Conservation (phyloP, 1,140 invertebrate species). For the Gonioctena quinquepunctata region DNA sequence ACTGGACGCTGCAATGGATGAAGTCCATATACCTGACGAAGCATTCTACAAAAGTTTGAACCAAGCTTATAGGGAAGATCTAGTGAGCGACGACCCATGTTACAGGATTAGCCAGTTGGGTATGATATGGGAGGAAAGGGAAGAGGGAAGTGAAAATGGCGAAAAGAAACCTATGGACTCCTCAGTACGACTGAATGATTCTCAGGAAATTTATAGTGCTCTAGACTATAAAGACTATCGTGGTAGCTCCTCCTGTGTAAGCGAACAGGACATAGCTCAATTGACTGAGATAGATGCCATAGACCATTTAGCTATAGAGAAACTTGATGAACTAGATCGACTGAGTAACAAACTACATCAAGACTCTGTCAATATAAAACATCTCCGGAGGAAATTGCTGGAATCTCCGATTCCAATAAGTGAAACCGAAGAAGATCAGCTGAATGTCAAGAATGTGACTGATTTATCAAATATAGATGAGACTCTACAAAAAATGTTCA, state of each 20-base stretch:
- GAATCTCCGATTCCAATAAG: constrained; percentile 57
- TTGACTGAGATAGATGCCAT: constrained; percentile 73
- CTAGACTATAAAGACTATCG: constrained; percentile 80
- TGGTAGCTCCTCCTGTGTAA: constrained; percentile 73
- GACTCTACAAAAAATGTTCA: constrained; percentile 69
- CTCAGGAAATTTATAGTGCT: constrained; percentile 73
- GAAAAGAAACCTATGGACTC: constrained; percentile 57
- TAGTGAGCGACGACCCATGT: constrained; percentile 65
- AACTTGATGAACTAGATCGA: constrained; percentile 77
- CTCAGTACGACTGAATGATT: constrained; percentile 57
- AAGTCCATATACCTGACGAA: constrained; percentile 72
- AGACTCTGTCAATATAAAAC: constrained; percentile 77
- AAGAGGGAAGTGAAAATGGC: constrained; percentile 56
- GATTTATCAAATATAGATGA: constrained; percentile 72
- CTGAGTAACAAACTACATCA: constrained; percentile 75
- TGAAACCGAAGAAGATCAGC: constrained; percentile 59
- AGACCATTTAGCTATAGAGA: constrained; percentile 75
- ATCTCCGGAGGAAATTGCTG: constrained; percentile 71
- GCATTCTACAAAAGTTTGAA: constrained; percentile 88
- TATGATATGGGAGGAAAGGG: constrained; percentile 80
- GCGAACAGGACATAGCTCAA: constrained; percentile 77
- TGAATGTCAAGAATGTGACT: constrained; percentile 58
- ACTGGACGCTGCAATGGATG: constrained; percentile 57
- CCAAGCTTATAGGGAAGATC: constrained; percentile 81
- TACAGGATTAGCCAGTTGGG: constrained; percentile 71